Base-by-base conservation (phyloP, 2,113 vertebrate species). In the Hystrix brachyura region DNA sequence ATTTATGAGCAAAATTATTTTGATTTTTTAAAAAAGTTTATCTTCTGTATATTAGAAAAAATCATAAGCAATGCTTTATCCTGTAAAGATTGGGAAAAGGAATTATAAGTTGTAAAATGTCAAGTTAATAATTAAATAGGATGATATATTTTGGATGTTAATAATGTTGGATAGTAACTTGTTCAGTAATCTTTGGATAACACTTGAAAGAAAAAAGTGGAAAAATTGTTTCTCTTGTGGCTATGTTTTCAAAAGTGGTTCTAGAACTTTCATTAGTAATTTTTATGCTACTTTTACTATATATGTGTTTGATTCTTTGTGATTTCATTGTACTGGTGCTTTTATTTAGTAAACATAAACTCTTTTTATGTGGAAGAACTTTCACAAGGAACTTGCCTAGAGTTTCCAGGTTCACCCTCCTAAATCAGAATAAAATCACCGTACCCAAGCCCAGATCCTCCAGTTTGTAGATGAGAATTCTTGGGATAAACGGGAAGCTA, bases 1-100 rank as follows among this genome's bases (percentile, higher is more conserved):
- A 86, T 98, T 98, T 98, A 96, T 98, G 97, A 98, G 95, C 25
- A 98, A 98, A 98, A 98, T 98, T 98, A 96, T 97, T 98, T 94
- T 92, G 51, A 94, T 91, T 89, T 97, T 91, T 97, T 69, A 67
- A 17, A 67, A 93, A 3, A 25, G 25, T 79, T 48, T 82, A 87
- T 55, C 8, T 48, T 15, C 92, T 89, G 55, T 29, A 43, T 32
- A 57, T 95, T 60, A 91, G 38, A 74, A 76, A 93, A 93, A 67
- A 78, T 23, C 29, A 79, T 55, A 84, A 96, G 57, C 25, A 87
- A 18, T 51, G 67, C 43, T 90, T 87, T 93, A 69, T 80, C 29
- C 18, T 32, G 25, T 64, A 29, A 32, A 93, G 46, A 89, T 34
- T 51, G 55, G 67, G 43, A 67, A 92, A 67, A n/a, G 48, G 46